Evolutionary conservation across 2,113 vertebrate species (phyloP).

Genomic region (Rattus norvegicus): DNA sequence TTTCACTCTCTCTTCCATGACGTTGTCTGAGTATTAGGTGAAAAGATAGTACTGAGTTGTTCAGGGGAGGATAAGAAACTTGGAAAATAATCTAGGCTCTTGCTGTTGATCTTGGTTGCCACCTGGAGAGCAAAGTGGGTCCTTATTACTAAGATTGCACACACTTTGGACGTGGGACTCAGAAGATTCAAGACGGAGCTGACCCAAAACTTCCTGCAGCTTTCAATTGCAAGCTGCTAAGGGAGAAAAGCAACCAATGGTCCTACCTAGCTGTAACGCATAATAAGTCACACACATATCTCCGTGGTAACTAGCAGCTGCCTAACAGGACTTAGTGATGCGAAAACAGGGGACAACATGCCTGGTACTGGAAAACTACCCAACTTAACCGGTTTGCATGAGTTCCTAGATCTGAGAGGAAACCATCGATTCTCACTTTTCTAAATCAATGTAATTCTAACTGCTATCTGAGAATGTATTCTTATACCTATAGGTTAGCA

Average conservation of each 20-base stretch:
- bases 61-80: not conserved
- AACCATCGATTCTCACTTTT: not conserved
- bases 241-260: not conserved
- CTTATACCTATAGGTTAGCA: not conserved
- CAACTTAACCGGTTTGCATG: not conserved
- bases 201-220: not conserved
- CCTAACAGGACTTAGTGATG: not conserved
- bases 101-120: not conserved
- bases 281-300: not conserved
- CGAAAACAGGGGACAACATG: not conserved
- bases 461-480: not conserved
- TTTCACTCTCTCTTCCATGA: not conserved
- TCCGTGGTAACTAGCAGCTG: not conserved
- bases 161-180: not conserved
- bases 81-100: not conserved
- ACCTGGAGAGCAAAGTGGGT: not conserved
- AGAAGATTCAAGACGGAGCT: not conserved
- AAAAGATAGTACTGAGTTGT: not conserved
- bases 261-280: not conserved
- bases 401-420: not conserved
- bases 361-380: not conserved
- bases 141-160: not conserved
- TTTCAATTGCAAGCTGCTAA: not conserved
- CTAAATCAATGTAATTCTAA: not conserved
- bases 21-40: not conserved